Percentiles rank a stretch among this genome's conserved stretches.
These are phyloP conservation scores for Cathartes aura DNA, from an alignment of 2,113 vertebrate genomes.

Conservation along the genomic window DNA sequence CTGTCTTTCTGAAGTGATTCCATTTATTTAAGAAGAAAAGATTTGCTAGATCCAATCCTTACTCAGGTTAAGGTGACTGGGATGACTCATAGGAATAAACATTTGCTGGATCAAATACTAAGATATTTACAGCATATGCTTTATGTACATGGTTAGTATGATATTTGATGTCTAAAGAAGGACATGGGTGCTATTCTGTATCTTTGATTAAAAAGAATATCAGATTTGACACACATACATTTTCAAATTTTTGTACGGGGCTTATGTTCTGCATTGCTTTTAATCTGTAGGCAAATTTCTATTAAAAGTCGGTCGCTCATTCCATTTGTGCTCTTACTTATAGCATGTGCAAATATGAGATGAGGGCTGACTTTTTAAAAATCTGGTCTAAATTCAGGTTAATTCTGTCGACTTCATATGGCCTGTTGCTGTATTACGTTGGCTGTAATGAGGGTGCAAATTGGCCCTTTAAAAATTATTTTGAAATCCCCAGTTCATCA, in stretches of 20 bases:
- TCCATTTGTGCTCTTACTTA: neutral
- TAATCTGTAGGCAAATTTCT: neutral
- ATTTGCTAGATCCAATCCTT: neutral
- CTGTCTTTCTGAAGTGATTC: neutral
- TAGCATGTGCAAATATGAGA: neutral
- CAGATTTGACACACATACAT: neutral
- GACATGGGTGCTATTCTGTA: neutral
- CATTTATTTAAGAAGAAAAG: neutral
- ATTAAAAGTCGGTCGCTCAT: neutral
- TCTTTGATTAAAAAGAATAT: neutral
- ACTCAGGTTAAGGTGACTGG: constrained; percentile 19
- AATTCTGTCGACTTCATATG: neutral
- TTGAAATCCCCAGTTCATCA: neutral
- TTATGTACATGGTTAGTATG: neutral
- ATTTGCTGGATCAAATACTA: constrained; percentile 17
- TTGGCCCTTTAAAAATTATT: neutral
- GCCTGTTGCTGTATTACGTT: neutral
- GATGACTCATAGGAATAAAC: constrained; percentile 44
- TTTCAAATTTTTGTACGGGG: neutral
- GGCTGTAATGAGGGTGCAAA: neutral
- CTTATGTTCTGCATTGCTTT: neutral
- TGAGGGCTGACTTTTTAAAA: neutral
- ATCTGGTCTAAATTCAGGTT: neutral
- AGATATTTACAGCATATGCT: constrained; percentile 42
- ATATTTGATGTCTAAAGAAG: constrained; percentile 1